These are phyloP conservation scores for Myripristis jacobus DNA, from an alignment of 2,797 vertebrate genomes.

Conservation along the genomic window DNA sequence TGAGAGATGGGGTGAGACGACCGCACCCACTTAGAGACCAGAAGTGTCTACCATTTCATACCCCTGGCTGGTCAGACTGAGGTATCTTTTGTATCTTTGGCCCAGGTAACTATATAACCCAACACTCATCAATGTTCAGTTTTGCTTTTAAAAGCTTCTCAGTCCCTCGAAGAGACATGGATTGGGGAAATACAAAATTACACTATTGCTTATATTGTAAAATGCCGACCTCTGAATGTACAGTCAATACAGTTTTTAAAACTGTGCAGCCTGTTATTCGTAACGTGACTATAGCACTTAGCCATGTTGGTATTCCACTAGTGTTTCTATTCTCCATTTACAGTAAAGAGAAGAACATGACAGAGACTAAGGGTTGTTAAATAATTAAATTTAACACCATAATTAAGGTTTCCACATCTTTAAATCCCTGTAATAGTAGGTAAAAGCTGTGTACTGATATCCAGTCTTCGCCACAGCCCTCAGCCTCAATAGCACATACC, in stretches of 20 bases:
- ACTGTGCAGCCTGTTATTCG: constrained; percentile 16
- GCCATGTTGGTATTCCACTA: constrained; percentile 44
- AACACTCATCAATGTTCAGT: too few species aligned
- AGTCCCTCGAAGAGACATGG: not conserved
- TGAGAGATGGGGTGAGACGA: too few species aligned
- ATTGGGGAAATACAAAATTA: not conserved
- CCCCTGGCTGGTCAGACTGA: too few species aligned
- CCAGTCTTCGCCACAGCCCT: constrained; percentile 52
- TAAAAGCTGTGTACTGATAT: constrained; percentile 60
- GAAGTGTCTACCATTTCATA: too few species aligned
- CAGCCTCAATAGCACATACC: constrained; percentile 46
- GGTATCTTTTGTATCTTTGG: too few species aligned
- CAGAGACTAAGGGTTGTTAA: constrained; percentile 59
- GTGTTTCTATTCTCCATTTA: constrained; percentile 55
- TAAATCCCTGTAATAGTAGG: constrained; percentile 72
- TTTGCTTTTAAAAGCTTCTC: not conserved
- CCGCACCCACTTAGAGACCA: too few species aligned
- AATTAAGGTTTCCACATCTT: constrained; percentile 71
- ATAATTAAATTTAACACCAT: constrained; percentile 65
- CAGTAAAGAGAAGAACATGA: constrained; percentile 59
- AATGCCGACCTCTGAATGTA: constrained; percentile 24
- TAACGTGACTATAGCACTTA: constrained; percentile 24
- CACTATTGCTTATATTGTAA: constrained; percentile 8
- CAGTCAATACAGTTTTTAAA: constrained; percentile 25
- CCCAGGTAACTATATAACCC: too few species aligned